A percentile compares a stretch with the other conserved stretches of the same genome.
Evolutionary conservation across 2,113 vertebrate genomes (phyloP).

Genomic region (Pteropus alecto): DNA sequence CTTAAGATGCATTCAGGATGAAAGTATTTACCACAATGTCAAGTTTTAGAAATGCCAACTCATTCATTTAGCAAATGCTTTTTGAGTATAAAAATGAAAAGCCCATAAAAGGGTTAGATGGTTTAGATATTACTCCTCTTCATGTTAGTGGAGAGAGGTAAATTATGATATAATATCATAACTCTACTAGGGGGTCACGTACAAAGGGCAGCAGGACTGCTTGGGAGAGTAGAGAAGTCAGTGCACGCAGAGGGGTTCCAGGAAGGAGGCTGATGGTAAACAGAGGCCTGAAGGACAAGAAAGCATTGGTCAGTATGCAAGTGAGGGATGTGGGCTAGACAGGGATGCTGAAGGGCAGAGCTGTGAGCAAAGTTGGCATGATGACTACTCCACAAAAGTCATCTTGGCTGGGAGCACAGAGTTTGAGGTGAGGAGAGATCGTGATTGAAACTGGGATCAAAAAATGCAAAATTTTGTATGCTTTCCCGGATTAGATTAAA

Average conservation of each 20-base stretch:
- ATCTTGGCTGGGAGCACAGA: background rate
- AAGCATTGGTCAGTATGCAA: background rate
- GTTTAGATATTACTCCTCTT: background rate
- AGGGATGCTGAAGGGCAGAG: background rate
- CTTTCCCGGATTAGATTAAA: background rate
- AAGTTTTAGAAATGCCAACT: background rate
- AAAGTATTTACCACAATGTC: slow-evolving; percentile 3
- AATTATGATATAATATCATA: background rate
- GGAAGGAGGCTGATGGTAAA: background rate
- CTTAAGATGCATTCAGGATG: background rate
- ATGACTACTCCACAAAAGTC: background rate
- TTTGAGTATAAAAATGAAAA: background rate
- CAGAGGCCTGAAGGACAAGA: background rate
- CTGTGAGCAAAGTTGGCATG: background rate
- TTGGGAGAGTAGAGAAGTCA: background rate
- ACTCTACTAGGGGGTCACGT: background rate
- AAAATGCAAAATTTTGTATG: background rate
- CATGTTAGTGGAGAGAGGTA: background rate
- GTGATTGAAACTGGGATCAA: background rate
- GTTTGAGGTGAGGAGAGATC: background rate
- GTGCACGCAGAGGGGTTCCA: background rate
- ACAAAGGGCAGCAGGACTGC: background rate
- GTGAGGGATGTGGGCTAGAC: background rate
- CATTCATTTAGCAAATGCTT: background rate
- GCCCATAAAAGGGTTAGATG: background rate